Evolutionary conservation across 2,888 invertebrate species (phyloP), one percentile per base, ranked within the genome.

Genomic region (Hoplodrina blanda): DNA sequence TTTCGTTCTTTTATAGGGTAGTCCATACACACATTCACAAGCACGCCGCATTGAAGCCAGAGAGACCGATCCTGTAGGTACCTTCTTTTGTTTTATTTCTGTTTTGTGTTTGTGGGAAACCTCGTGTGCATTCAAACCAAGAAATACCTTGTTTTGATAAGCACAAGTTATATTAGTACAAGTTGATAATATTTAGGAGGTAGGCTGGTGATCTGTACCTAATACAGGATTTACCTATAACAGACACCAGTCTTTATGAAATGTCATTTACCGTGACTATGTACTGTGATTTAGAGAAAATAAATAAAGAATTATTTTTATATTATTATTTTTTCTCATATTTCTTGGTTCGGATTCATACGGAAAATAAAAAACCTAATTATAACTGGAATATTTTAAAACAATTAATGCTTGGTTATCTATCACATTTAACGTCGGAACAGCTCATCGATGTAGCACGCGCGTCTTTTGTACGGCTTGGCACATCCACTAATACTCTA

Each of bases 1-100:
- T 94, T 96, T 96, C 94, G 89, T 96, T 96, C 96, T 96, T 96
- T 97, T 97, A 95, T 97, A 97, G 97, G 96, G 96, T 94, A 96
- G 95, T 95, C 95, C 96, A 93, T 95, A 96, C 96, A 95, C 95
- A 92, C 92, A 91, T 94, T 92, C 91, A 88, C 90, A 93, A 92
- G 90, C 91, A 92, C 91, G 90, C 66, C 93, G 94, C 79, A 92
- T 91, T 90, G 91, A 91, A 88, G 84, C 96, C 95, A 94, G 96
- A 96, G 98, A 97, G 92, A 96, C 94, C 88, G 96, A 97, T 85
- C 97, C 97, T 95, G 97, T 97, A 97, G 97, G 97, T 97, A 97
- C 97, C 96, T 86, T 84, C 83, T 87, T 91, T 91, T 90, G 52
- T 85, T 89, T 87, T 88, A 89, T 89, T 87, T 85, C 86, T 85